phyloP scores from a whole-genome alignment of 2,888 invertebrate species.

The Cepaea hortensis region DNA sequence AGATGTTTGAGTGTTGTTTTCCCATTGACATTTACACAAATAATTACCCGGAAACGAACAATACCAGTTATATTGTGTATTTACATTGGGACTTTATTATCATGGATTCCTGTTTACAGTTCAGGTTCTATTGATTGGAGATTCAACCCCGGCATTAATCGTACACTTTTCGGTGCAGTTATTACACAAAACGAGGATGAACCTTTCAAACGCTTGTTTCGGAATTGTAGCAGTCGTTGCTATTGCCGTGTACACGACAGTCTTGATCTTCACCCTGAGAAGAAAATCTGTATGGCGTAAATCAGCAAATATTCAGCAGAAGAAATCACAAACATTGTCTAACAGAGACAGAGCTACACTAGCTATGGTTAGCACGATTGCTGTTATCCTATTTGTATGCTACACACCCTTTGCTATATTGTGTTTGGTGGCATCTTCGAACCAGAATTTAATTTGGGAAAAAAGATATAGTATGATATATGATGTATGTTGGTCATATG shows the following conservation, averaged over 20 bases:
- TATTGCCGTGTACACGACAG: background rate
- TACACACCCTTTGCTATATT: too few relatives aligned
- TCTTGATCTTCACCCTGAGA: background rate
- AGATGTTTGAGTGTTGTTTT: constrained; percentile 21
- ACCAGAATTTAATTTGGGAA: background rate
- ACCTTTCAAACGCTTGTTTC: background rate
- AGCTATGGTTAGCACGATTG: too few relatives aligned
- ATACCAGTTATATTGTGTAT: background rate
- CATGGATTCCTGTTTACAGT: background rate
- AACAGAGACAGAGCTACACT: too few relatives aligned
- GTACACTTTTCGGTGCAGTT: background rate
- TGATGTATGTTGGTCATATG: background rate
- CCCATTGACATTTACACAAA: background rate
- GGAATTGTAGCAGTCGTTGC: background rate
- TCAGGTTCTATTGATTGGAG: background rate
- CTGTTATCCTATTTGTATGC: too few relatives aligned
- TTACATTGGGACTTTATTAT: background rate
- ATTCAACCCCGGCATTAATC: background rate
- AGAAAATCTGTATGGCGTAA: background rate
- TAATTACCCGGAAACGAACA: constrained; percentile 15
- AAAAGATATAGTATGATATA: background rate
- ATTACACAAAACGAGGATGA: background rate
- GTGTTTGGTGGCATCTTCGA: too few relatives aligned
- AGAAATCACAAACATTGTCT: background rate
- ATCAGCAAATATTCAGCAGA: background rate